Evolutionary conservation across 2,888 invertebrate species (phyloP), one percentile per base, ranked within the genome.

Genomic region (Microplitis deprimator): DNA sequence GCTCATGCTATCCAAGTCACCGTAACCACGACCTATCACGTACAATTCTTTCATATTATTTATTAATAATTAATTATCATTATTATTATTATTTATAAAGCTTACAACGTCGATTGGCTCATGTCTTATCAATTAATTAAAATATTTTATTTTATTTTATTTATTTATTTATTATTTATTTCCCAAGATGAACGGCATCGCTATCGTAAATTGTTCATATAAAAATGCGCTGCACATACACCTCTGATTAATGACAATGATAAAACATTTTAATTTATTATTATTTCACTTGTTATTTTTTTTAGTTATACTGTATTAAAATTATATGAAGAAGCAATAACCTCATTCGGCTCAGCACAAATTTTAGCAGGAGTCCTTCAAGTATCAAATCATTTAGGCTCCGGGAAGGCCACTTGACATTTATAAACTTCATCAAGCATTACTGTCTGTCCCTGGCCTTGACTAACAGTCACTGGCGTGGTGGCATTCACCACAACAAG

Each of bases 341-440:
- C 80, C 80, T 79, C 80, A 41, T 75, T 79, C 78, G 79, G 62
- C 38, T 81, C 76, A 77, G 81, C 79, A 79, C 78, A 77, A 76
- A 67, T 78, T 73, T 68, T 75, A 67, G 76, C 68, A 76, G 74
- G 73, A 65, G 80, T 76, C 73, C 79, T 77, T 79, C 77, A 77
- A 79, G 77, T 83, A 83, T 77, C 61, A 77, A 89, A 89, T 90
- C 89, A 89, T 89, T 90, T 90, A 80, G 89, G 87, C 85, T 89
- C 89, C 76, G 89, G 87, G 82, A 89, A 90, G 82, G 89, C 88
- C 84, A 90, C 89, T 85, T 90, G 88, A 84, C 90, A 90, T 84
- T 90, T 90, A 86, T 89, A 90, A 82, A 89, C 89, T 77, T 90
- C 89, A 76, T 90, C 90, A 61, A 90, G 87, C 88, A 90, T 89